Base-by-base conservation (phyloP, 1,140 invertebrate genomes). In the Atopsyche davidsoni region DNA sequence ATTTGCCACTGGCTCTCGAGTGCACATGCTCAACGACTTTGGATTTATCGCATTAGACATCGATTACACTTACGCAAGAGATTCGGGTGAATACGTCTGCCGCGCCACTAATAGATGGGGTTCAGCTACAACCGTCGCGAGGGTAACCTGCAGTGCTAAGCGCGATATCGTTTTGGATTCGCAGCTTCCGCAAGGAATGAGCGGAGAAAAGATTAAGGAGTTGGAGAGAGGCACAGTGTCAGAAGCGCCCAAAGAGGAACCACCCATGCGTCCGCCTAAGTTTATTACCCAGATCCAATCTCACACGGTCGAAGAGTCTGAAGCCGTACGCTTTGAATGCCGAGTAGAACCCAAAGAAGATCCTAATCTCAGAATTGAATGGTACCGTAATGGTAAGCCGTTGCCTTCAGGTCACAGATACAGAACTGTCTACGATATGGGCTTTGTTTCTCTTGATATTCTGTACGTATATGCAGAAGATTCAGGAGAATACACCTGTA, bases 291-390 rank as follows among this genome's bases (percentile, higher is more conserved):
- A 89, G 63, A 90, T 90, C 54, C 75, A 85, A 63, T 89, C 86
- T 7, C 76, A 81, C 11, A 86, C 84, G 2, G 79, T 89, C 2
- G 86, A 87, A 60, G 92, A 96, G 73, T 87, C 88, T 7, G 92
- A 98, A 70, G 81, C 87, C 0, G 85, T 95, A 0, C 83, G 92
- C 44, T 98, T 99, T 63, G 93, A 98, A 69, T 96, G 92, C 61
- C 81, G 86, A 46, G 87, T 99, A 3, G 88, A 95, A 64, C 96
- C 96, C 1, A 89, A 93, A 69, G 89, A 90, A 57, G 96, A 99
- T 79, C 85, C 94, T 1, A 92, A 86, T 52, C 75, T 98, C 53
- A 79, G 82, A 16, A 85, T 96, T 22, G 89, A 95, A 68, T 96
- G 93, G 93, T 95, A 89, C 61, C 80, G 88, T 60, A 93, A 96